Percentiles rank a stretch among this genome's conserved stretches.
Conservation (phyloP, 2,113 vertebrate species). For the Ariopsis seemanni region DNA sequence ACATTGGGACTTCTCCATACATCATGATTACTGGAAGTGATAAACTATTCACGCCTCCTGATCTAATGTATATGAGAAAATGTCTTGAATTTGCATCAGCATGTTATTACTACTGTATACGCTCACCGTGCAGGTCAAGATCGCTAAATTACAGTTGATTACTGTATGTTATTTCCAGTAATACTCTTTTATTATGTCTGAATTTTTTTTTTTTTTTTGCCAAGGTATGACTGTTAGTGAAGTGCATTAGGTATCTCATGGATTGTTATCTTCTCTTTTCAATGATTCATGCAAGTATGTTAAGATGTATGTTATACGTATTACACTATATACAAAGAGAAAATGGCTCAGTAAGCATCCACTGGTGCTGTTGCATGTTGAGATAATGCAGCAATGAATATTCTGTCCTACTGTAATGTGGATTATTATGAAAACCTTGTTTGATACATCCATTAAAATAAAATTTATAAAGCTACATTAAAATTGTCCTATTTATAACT, state of each 20-base stretch:
- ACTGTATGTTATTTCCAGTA: constrained; percentile 20
- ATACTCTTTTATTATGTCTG: not conserved
- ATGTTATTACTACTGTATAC: constrained; percentile 58
- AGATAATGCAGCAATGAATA: constrained; percentile 32
- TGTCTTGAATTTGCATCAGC: constrained; percentile 56
- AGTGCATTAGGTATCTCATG: constrained; percentile 33
- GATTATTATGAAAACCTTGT: constrained; percentile 48
- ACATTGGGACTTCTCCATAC: constrained; percentile 54
- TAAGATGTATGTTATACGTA: constrained; percentile 37
- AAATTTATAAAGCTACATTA: constrained; percentile 51
- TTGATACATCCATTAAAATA: constrained; percentile 66
- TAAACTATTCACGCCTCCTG: constrained; percentile 15
- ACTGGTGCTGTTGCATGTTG: constrained; percentile 45
- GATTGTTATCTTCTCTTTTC: constrained; percentile 41
- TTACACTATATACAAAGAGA: constrained; percentile 33
- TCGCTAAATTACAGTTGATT: constrained; percentile 28
- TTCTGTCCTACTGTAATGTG: constrained; percentile 40
- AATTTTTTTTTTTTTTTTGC: not conserved
- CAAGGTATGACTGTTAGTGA: constrained; percentile 3
- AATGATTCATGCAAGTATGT: constrained; percentile 22
- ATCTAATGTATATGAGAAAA: constrained; percentile 30
- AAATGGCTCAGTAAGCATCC: constrained; percentile 33
- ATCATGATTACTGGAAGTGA: constrained; percentile 27
- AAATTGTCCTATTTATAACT: not conserved
- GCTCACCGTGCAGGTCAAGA: constrained; percentile 38